Base-by-base conservation (phyloP, 2,797 vertebrate genomes). In the Spinus pinus region DNA sequence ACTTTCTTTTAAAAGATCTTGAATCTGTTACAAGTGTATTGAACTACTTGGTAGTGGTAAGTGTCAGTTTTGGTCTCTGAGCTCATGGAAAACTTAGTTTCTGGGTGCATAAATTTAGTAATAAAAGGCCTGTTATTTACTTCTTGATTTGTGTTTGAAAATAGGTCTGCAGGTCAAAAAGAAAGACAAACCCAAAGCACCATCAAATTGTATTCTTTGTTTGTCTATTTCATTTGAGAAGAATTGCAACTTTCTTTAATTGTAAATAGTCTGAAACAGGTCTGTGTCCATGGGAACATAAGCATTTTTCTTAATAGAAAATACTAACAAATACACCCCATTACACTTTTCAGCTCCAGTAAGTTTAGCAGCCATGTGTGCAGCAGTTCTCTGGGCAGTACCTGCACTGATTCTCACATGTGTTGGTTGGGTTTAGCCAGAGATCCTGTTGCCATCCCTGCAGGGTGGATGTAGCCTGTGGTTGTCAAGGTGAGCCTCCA, bases 31-130 rank as follows among this genome's bases (percentile, higher is more conserved):
- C 62, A 72, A 73, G 66, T 56, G 20, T 80, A 84, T 56, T 88
- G 47, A 87, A 61, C 78, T 77, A 12, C 44, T 12, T 1, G 2
- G 23, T 78, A 25, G 18, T 37, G 57, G 46, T 71, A 74, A 90
- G 80, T 80, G 81, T 75, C 66, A 79, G 50, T 62, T 88, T 86
- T 95, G 46, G 35, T 85, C n/a, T 70, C 50, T 37, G 37, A 90
- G 39, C 33, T 90, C 39, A 33, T n/a, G 44, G 64, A 96, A 93
- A 58, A 37, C 53, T 67, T 72, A 41, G 2, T n/a, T 91, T 77
- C 35, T 44, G 53, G n/a, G 21, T 18, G 10, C 49, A 49, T 60
- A 73, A 75, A n/a, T 64, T 27, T 31, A 25, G 5, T 81, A 25
- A 80, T 87, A 82, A 54, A 89, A 69, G 21, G 10, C 12, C n/a